These are phyloP conservation scores for Augochlora pura DNA, from an alignment of 1,140 invertebrate species.

Conservation along the genomic window DNA sequence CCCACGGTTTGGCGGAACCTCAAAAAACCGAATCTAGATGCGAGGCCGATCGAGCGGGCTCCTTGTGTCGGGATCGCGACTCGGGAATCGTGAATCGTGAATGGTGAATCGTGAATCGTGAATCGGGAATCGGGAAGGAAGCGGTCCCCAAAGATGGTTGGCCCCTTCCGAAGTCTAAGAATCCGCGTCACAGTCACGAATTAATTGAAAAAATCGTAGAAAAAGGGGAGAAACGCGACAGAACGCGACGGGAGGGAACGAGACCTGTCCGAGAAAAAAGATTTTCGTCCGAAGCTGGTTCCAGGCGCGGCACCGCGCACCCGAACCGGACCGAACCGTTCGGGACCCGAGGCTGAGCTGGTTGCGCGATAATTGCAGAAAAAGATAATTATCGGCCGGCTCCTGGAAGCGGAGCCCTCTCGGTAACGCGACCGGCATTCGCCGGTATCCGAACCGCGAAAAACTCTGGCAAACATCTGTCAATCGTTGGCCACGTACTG, in stretches of 20 bases:
- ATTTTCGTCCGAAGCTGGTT: no score
- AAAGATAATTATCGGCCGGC: constrained; percentile 30
- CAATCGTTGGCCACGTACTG: constrained; percentile 14
- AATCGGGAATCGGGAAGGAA: background rate
- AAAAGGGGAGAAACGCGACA: background rate
- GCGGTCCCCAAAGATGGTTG: constrained; percentile 31
- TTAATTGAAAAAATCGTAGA: background rate
- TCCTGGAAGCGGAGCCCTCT: background rate
- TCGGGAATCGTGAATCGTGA: no score
- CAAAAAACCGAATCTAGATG: constrained; percentile 60
- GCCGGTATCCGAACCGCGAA: constrained; percentile 7
- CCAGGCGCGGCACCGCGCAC: no score
- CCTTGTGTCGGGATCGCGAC: background rate
- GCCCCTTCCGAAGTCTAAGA: constrained; percentile 19
- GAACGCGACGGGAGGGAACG: no score
- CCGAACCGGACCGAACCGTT: background rate
- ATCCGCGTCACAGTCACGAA: constrained; percentile 8
- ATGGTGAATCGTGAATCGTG: no score
- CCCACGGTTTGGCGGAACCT: constrained; percentile 60
- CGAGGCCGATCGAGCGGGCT: background rate
- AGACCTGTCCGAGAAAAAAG: background rate
- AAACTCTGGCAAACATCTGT: constrained; percentile 52
- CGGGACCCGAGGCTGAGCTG: background rate
- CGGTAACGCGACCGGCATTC: background rate
- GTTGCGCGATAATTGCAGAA: background rate